A percentile compares a stretch with the other conserved stretches of the same genome.
Conservation (phyloP, 2,888 invertebrate species). For the Atherix ibis region DNA sequence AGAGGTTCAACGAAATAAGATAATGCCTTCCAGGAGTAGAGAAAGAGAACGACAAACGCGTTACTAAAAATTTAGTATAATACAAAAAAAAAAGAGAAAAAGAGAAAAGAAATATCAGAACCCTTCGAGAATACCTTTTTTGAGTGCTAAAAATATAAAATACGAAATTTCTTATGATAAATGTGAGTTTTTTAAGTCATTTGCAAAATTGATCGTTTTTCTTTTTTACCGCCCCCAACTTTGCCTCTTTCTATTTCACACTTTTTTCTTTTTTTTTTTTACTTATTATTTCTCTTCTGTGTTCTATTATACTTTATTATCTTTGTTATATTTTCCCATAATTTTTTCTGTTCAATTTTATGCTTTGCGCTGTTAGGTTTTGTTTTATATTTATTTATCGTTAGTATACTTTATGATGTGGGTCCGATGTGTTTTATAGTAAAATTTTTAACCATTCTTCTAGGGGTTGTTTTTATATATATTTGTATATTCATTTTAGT, state of each 20-base stretch:
- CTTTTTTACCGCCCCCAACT: no score
- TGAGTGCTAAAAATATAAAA: constrained; percentile 6
- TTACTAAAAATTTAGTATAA: background rate
- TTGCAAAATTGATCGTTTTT: constrained; percentile 7
- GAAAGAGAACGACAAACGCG: no score
- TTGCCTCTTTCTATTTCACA: background rate
- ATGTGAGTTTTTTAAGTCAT: constrained; percentile 8
- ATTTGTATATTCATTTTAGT: no score
- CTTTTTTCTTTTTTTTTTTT: constrained; percentile 1
- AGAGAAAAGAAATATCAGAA: no score
- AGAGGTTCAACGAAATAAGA: no score
- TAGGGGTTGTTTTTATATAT: no score
- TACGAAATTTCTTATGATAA: constrained; percentile 8
- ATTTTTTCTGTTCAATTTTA: background rate
- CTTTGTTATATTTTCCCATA: background rate
- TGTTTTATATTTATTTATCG: no score
- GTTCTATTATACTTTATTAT: background rate
- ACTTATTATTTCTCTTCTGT: background rate
- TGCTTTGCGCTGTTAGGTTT: background rate
- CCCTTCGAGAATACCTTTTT: constrained; percentile 9
- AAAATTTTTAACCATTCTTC: no score
- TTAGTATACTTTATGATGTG: no score
- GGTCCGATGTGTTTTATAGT: no score
- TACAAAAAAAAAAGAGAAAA: background rate
- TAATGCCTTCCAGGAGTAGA: no score